These are phyloP conservation scores for Lucinisca nassula DNA, from an alignment of 2,888 invertebrate genomes.

Conservation along the genomic window DNA sequence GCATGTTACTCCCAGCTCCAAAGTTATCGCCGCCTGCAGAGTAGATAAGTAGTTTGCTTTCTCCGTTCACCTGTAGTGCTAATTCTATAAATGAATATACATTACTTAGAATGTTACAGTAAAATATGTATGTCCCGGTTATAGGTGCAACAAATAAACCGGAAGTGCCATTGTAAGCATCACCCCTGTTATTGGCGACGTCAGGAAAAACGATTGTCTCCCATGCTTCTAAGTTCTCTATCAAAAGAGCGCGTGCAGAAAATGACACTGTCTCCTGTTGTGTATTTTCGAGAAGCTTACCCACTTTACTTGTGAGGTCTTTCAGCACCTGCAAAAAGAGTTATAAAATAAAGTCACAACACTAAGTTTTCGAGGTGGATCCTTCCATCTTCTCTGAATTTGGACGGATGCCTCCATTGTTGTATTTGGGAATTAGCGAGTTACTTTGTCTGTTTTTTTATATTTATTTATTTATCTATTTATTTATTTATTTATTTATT, in stretches of 20 bases:
- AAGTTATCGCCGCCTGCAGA: neutral
- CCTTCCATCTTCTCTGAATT: too few relatives aligned
- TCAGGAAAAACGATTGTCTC: neutral
- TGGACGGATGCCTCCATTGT: too few relatives aligned
- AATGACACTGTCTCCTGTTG: neutral
- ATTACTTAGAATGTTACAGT: neutral
- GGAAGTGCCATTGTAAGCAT: neutral
- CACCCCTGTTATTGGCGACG: neutral
- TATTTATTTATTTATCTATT: too few relatives aligned
- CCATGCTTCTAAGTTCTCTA: neutral
- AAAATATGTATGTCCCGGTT: neutral
- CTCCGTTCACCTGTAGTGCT: neutral
- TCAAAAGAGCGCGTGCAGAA: neutral
- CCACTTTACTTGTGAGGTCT: neutral
- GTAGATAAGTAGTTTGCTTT: neutral
- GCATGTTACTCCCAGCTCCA: neutral
- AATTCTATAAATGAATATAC: neutral
- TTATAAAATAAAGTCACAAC: too few relatives aligned
- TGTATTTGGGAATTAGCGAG: too few relatives aligned
- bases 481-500: too few relatives aligned
- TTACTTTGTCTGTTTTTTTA: too few relatives aligned
- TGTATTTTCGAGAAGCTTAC: neutral
- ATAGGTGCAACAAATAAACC: slow-evolving; percentile 1
- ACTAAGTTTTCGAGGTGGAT: too few relatives aligned
- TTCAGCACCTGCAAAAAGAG: neutral